Evolutionary conservation across 2,888 invertebrate species (phyloP), one percentile per base, ranked within the genome.

Genomic region (Lasioglossum villosulum): DNA sequence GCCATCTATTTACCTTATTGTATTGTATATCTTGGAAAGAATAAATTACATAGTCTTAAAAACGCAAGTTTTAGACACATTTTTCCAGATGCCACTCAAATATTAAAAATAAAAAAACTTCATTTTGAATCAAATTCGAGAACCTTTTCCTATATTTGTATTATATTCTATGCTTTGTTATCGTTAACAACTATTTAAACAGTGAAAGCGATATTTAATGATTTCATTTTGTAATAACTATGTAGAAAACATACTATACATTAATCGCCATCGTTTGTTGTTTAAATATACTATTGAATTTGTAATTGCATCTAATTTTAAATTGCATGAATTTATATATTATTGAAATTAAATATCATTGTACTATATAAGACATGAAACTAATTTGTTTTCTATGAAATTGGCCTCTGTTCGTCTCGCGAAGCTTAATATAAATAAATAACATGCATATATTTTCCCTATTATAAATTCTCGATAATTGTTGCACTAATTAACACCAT

Each of bases 351-450:
- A 27, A 16, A 30, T 30, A 30, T 16, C 16, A 30, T 63, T 30
- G 4, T 30, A 14, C 12, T 59, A 63, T 52, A 52, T 52, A 6
- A 66, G 27, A 23, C 52, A 66, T 52, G 39, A 77, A 75, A 74
- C 56, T 27, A n/a, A 30, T 56, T 45, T 14, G 72, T 42, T 56
- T 45, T 81, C 73, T 75, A 74, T 77, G 59, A 80, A 84, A 86
- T 86, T 78, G 66, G 66, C 72, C 80, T 68, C 73, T 52, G 74
- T 30, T 34, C 59, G 37, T n/a, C 70, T 30, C 63, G 19, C 30
- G 30, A 59, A 45, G 79, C 70, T 82, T 75, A 59, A 83, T 37
- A 82, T 75, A 83, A 89, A 89, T 86, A 89, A 89, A 84, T 78
- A 84, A 84, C 72, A 75, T 73, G 52, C 66, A 52, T 72, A 80